Conservation (phyloP, 2,113 vertebrate species). For the Melanocharis versteri region DNA sequence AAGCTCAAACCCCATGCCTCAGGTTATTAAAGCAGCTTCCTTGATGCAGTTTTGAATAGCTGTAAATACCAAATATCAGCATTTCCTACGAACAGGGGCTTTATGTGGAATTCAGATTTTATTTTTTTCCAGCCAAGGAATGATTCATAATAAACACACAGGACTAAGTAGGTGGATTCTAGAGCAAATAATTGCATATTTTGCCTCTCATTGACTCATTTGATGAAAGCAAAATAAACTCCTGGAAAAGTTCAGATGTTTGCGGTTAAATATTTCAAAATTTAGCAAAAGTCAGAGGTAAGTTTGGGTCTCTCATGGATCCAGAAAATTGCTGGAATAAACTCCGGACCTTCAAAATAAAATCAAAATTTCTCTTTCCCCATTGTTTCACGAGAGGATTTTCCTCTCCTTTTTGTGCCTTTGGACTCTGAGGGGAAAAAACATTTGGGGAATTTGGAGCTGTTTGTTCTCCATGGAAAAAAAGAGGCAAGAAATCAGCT, state of each 20-base stretch:
- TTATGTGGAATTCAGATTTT: conserved; percentile 31
- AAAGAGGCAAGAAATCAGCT: neutral
- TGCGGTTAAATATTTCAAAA: conserved; percentile 57
- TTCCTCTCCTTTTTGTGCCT: neutral
- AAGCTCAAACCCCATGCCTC: neutral
- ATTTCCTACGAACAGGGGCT: conserved; percentile 53
- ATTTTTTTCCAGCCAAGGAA: conserved; percentile 47
- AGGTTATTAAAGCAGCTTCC: conserved; percentile 48
- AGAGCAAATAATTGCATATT: neutral
- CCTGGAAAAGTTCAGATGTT: conserved; percentile 6
- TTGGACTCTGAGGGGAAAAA: neutral
- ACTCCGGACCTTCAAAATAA: neutral
- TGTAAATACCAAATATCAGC: conserved; percentile 47
- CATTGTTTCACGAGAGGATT: neutral
- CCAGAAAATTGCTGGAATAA: neutral
- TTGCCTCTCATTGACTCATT: neutral
- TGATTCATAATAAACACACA: conserved; percentile 22
- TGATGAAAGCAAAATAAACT: conserved; percentile 37
- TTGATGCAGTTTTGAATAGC: conserved; percentile 34
- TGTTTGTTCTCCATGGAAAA: neutral
- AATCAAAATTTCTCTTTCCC: neutral
- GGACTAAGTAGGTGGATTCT: neutral
- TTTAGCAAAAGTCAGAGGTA: conserved; percentile 45
- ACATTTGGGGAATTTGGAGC: neutral
- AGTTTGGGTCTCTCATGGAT: neutral